Evolutionary conservation across 2,888 invertebrate species (phyloP).

Genomic region (Himalopsyche anomala): DNA sequence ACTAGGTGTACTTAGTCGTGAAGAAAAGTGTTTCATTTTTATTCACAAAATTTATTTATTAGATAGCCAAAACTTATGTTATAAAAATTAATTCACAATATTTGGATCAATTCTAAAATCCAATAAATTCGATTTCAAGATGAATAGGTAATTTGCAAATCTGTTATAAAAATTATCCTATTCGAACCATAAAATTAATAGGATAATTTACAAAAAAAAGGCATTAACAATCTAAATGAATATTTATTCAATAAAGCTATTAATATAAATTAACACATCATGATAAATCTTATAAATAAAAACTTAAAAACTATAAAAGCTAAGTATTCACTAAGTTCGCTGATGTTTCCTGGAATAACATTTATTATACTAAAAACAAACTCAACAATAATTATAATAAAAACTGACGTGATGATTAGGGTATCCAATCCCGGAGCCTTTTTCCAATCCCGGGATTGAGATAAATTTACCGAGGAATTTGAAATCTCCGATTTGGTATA

Average conservation of each 20-base stretch:
- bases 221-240: slow-evolving; percentile 3
- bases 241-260: slow-evolving; percentile 7
- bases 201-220: slow-evolving; percentile 45
- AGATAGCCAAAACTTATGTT: neutral
- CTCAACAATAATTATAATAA: slow-evolving; percentile 21
- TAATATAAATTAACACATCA: slow-evolving; percentile 25
- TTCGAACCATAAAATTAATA: slow-evolving; percentile 34
- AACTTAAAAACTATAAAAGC: slow-evolving; percentile 41
- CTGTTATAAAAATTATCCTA: slow-evolving; percentile 10
- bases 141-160: neutral
- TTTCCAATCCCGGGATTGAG: too few relatives aligned
- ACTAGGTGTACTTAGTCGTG: slow-evolving; percentile 31
- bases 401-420: slow-evolving; percentile 10
- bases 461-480: too few relatives aligned
- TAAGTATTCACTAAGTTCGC: slow-evolving; percentile 7
- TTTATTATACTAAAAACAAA: neutral
- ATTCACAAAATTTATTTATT: neutral
- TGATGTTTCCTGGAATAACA: slow-evolving; percentile 39
- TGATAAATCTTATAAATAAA: slow-evolving; percentile 7
- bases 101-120: neutral
- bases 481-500: too few relatives aligned
- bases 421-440: too few relatives aligned
- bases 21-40: neutral
- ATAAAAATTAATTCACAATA: neutral
- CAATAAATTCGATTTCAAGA: neutral